Conservation (phyloP, 2,113 vertebrate genomes). For the Hippopotamus amphibius region DNA sequence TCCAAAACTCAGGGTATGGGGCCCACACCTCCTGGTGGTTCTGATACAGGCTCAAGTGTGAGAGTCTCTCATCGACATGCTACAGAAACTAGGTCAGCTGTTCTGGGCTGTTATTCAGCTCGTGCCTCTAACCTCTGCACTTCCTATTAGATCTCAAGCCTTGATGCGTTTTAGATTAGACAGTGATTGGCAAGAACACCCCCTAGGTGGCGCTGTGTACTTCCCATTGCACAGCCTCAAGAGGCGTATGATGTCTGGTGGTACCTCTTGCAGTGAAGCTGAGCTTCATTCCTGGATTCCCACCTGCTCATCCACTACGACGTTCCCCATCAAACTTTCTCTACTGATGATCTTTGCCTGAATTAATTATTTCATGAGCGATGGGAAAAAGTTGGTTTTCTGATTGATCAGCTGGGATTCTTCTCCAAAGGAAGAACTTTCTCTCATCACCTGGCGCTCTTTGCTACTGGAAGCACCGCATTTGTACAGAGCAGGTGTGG, state of each 20-base stretch:
- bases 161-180: background rate
- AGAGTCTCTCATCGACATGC: background rate
- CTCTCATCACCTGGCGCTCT: background rate
- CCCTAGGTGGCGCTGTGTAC: background rate
- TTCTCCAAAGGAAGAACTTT: background rate
- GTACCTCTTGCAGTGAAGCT: too few species aligned
- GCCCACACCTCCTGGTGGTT: too few species aligned
- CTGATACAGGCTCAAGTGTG: fast-evolving
- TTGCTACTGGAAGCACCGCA: background rate
- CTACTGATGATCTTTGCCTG: background rate
- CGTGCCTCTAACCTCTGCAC: background rate
- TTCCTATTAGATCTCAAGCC: background rate
- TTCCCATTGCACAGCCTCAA: fast-evolving
- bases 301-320: too few species aligned
- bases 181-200: too few species aligned
- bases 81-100: background rate
- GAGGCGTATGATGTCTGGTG: fast-evolving
- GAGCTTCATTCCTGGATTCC: background rate
- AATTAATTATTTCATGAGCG: background rate
- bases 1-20: background rate
- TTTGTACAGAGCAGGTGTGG: background rate
- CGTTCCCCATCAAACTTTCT: background rate
- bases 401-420: background rate
- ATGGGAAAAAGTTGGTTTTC: background rate
- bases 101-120: background rate